Percentiles rank a stretch among this genome's conserved stretches.
Evolutionary conservation across 1,140 invertebrate genomes (phyloP).

Genomic region (Trichoplusia ni): DNA sequence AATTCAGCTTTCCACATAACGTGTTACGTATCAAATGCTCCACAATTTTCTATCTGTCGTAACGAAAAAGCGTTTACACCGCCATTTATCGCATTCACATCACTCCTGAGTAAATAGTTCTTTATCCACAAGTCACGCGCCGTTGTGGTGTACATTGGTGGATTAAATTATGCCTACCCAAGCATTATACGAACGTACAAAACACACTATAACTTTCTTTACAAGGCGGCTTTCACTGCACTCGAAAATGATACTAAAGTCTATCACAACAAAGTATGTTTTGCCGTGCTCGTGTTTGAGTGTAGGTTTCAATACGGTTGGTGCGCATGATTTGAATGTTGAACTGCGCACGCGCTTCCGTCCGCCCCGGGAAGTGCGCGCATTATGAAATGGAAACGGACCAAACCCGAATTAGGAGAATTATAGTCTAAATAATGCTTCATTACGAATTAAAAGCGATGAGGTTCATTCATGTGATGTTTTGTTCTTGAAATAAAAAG

Average conservation of each 20-base stretch:
- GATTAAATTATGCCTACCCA: conserved; percentile 48
- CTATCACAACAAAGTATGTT: background rate
- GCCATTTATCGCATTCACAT: conserved; percentile 44
- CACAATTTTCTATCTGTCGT: conserved; percentile 19
- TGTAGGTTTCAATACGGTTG: conserved; percentile 17
- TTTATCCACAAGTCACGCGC: conserved; percentile 57
- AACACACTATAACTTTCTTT: conserved; percentile 55
- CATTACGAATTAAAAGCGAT: background rate
- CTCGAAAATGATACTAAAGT: background rate
- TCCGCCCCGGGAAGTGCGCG: conserved; percentile 46
- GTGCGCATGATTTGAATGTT: conserved; percentile 51
- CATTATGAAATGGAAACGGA: conserved; percentile 44
- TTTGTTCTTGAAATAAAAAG: background rate
- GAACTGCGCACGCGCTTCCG: conserved; percentile 48
- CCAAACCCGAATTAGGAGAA: conserved; percentile 33
- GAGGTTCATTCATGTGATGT: background rate
- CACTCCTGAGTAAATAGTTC: conserved; percentile 40
- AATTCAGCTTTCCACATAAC: background rate
- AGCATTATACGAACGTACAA: conserved; percentile 35
- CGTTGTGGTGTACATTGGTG: conserved; percentile 50
- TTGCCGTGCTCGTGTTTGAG: background rate
- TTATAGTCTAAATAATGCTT: conserved; percentile 6
- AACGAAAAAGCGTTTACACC: conserved; percentile 33
- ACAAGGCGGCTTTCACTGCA: conserved; percentile 44
- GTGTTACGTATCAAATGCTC: background rate